phyloP scores from a whole-genome alignment of 2,113 vertebrate genomes.

The Tiliqua scincoides region DNA sequence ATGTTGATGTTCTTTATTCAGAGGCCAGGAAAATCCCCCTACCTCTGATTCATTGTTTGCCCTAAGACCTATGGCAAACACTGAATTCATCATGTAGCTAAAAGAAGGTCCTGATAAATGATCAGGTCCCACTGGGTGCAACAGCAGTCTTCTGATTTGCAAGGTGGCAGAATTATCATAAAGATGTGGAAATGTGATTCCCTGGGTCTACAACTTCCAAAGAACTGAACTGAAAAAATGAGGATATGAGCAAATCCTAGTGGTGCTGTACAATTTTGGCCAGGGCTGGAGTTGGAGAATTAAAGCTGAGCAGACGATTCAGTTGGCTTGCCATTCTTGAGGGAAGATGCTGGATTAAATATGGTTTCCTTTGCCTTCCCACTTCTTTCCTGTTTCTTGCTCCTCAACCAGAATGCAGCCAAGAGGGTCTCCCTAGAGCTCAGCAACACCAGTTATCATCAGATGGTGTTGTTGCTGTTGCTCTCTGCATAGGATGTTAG shows the following conservation, averaged over 20 bases:
- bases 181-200: background rate
- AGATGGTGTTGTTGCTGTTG: background rate
- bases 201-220: background rate
- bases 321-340: background rate
- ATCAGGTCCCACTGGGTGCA: background rate
- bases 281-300: background rate
- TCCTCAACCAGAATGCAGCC: too few species aligned
- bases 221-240: background rate
- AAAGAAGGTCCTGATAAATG: background rate
- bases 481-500: background rate
- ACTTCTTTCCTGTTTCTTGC: background rate
- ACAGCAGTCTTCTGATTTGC: background rate
- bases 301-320: background rate
- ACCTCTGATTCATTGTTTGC: background rate
- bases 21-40: background rate
- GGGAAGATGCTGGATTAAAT: background rate
- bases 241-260: background rate
- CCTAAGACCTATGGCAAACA: background rate
- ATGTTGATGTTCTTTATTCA: background rate
- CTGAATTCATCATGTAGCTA: background rate
- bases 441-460: background rate
- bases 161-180: background rate
- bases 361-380: background rate
- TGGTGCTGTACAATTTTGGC: background rate
- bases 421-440: background rate